Conservation (phyloP, 1,140 invertebrate species). For the Cydia pomonella region DNA sequence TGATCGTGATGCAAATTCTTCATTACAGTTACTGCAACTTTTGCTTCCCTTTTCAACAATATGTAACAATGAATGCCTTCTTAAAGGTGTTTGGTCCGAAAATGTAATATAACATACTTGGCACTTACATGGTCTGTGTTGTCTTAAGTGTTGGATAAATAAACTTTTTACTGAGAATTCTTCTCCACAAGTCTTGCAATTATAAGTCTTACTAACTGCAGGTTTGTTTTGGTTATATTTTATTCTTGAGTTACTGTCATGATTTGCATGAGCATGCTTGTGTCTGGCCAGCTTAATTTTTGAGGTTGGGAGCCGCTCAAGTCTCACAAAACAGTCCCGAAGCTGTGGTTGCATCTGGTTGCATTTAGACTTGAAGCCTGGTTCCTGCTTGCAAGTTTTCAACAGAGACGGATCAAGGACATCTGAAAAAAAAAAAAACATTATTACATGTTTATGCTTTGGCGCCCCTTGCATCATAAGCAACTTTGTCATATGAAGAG, state of each 20-base stretch:
- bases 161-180: background rate
- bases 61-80: background rate
- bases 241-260: background rate
- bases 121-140: background rate
- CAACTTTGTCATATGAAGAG: no score
- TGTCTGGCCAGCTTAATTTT: background rate
- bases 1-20: background rate
- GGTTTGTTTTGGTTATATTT: background rate
- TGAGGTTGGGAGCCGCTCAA: background rate
- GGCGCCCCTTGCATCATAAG: no score
- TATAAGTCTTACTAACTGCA: background rate
- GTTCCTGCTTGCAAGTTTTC: no score
- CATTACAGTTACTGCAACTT: background rate
- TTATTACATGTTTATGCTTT: no score
- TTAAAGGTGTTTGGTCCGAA: background rate
- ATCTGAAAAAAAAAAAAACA: no score
- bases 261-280: background rate
- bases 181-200: background rate
- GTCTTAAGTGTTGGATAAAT: background rate
- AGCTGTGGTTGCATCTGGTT: background rate
- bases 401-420: no score
- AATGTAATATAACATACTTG: background rate
- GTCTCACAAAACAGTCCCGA: background rate
- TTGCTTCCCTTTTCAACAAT: background rate
- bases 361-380: background rate